Conservation (phyloP, 2,888 invertebrate species). For the Sympetrum striolatum region DNA sequence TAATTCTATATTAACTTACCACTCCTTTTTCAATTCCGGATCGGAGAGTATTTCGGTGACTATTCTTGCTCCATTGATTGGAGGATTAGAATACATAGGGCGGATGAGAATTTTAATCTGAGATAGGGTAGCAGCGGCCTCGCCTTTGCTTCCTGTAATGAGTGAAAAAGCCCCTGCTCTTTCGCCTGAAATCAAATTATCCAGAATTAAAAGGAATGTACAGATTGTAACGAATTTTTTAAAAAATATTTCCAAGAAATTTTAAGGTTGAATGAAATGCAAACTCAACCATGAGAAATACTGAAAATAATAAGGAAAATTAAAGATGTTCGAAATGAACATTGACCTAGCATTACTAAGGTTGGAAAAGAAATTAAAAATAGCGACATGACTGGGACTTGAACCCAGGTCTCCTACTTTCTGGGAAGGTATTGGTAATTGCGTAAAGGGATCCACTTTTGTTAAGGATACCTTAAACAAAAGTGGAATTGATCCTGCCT, state of each 20-base stretch:
- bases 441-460: too few species aligned
- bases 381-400: too few species aligned
- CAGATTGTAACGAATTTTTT: background rate
- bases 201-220: background rate
- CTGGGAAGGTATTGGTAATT: too few species aligned
- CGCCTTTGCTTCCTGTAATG: constrained; percentile 76
- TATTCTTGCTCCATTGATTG: constrained; percentile 90
- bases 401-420: too few species aligned
- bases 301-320: too few species aligned
- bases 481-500: too few species aligned
- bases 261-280: background rate
- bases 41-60: constrained; percentile 83
- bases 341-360: too few species aligned
- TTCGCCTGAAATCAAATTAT: constrained; percentile 70
- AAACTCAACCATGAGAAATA: background rate
- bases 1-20: constrained; percentile 64
- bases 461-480: too few species aligned
- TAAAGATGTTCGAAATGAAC: too few species aligned
- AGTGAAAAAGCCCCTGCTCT: constrained; percentile 91
- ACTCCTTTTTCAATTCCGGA: constrained; percentile 71
- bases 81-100: constrained; percentile 97
- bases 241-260: background rate
- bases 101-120: constrained; percentile 95
- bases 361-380: too few species aligned
- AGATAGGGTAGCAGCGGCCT: constrained; percentile 84